A percentile compares a stretch with the other conserved stretches of the same genome.
Evolutionary conservation across 1,140 invertebrate species (phyloP).

Genomic region (Drosophila sechellia): DNA sequence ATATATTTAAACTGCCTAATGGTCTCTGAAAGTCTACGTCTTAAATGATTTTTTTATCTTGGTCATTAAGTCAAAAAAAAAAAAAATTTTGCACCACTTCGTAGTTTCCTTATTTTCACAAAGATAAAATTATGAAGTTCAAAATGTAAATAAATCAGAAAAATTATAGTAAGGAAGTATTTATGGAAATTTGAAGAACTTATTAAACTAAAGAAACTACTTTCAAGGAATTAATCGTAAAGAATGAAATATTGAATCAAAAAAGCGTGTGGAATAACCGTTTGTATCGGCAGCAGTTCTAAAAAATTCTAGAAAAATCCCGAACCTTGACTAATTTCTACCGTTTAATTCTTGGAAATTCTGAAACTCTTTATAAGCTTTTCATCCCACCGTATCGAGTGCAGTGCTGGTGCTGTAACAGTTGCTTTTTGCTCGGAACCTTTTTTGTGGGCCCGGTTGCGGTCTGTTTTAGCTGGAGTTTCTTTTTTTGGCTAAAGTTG

Average conservation of each 20-base stretch:
- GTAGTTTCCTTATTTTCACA: background rate
- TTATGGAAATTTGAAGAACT: no score
- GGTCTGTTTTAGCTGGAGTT: slow-evolving; percentile 42
- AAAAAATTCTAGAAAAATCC: background rate
- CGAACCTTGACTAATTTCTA: background rate
- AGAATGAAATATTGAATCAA: no score
- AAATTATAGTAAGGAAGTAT: no score
- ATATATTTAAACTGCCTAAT: background rate
- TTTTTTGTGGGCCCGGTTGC: slow-evolving; percentile 57
- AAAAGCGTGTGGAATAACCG: background rate
- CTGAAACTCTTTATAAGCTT: background rate
- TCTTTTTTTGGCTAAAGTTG: slow-evolving; percentile 36
- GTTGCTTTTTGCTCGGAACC: slow-evolving; percentile 71
- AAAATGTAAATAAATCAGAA: background rate
- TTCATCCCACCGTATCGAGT: slow-evolving; percentile 44
- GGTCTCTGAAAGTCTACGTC: background rate
- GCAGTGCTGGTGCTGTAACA: slow-evolving; percentile 55
- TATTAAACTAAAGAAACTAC: no score
- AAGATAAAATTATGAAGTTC: background rate
- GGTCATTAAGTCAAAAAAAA: slow-evolving; percentile 3
- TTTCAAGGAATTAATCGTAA: no score
- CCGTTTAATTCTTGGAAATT: background rate
- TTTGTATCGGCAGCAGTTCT: background rate
- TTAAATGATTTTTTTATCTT: background rate
- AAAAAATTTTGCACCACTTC: background rate